phyloP scores from a whole-genome alignment of 1,140 invertebrate genomes.

The Sitobion miscanthi region DNA sequence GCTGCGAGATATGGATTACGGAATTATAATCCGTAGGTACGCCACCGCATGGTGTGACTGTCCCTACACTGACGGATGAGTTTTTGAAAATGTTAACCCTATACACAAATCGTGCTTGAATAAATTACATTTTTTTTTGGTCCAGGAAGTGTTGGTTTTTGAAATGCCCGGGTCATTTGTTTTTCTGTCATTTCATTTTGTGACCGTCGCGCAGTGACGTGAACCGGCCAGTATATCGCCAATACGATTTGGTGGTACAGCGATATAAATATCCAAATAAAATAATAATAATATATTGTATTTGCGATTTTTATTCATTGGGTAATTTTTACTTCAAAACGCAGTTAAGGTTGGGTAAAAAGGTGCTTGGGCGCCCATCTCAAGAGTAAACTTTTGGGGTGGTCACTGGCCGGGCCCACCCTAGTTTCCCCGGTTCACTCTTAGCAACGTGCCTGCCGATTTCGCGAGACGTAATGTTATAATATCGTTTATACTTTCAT shows the following conservation, averaged over 20 bases:
- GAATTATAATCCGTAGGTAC: background rate
- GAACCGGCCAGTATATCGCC: background rate
- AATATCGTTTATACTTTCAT: too few species aligned
- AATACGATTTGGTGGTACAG: background rate
- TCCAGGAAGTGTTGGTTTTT: background rate
- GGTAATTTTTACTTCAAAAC: too few species aligned
- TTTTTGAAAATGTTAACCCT: background rate
- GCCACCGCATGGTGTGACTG: background rate
- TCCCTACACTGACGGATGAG: background rate
- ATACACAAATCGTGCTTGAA: background rate
- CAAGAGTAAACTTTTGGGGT: too few species aligned
- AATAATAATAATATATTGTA: too few species aligned
- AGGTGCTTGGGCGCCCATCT: too few species aligned
- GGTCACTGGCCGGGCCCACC: too few species aligned
- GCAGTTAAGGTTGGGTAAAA: too few species aligned
- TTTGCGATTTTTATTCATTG: too few species aligned
- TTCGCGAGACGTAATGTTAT: too few species aligned
- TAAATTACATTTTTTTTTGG: background rate
- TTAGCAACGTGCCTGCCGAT: too few species aligned
- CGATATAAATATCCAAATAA: too few species aligned
- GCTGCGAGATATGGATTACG: background rate
- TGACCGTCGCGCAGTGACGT: background rate
- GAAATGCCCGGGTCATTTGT: background rate
- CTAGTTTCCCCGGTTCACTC: too few species aligned
- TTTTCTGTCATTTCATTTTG: background rate